Evolutionary conservation across 2,888 invertebrate species (phyloP).

Genomic region (Trachelus troglodyta): DNA sequence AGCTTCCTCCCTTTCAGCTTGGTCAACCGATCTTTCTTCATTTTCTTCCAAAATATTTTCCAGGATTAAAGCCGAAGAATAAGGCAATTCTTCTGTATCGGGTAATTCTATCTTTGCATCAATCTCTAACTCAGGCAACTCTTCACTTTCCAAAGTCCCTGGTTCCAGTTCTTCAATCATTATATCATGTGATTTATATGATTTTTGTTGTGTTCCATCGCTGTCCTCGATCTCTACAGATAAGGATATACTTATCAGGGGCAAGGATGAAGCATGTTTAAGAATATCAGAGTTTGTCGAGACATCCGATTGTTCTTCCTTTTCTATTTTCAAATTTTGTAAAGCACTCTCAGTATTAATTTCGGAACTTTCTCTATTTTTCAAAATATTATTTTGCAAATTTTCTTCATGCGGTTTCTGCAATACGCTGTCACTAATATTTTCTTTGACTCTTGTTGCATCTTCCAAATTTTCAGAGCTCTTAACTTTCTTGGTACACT

Average conservation of each 20-base stretch:
- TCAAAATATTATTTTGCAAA: background rate
- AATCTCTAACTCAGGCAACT: conserved; percentile 39
- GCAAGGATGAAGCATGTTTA: background rate
- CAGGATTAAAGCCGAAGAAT: background rate
- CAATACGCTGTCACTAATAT: background rate
- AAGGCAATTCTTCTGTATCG: conserved; percentile 21
- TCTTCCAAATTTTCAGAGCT: background rate
- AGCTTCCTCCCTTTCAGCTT: conserved; percentile 1
- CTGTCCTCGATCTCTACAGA: background rate
- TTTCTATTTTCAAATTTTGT: background rate
- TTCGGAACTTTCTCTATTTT: background rate
- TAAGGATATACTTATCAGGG: background rate
- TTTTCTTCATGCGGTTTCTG: background rate
- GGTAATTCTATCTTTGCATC: conserved; percentile 38
- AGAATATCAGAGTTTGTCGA: background rate
- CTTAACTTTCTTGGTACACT: background rate
- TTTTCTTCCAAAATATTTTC: conserved; percentile 4
- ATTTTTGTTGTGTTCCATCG: conserved; percentile 12
- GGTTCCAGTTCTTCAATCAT: conserved; percentile 31
- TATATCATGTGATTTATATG: background rate
- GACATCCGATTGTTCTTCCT: background rate
- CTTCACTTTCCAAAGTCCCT: conserved; percentile 28
- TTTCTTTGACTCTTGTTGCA: background rate
- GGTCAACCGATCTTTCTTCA: background rate
- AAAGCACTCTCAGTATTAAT: background rate